These are phyloP conservation scores for Onychorhynchus coronatus DNA, from an alignment of 2,113 vertebrate genomes.

Conservation along the genomic window DNA sequence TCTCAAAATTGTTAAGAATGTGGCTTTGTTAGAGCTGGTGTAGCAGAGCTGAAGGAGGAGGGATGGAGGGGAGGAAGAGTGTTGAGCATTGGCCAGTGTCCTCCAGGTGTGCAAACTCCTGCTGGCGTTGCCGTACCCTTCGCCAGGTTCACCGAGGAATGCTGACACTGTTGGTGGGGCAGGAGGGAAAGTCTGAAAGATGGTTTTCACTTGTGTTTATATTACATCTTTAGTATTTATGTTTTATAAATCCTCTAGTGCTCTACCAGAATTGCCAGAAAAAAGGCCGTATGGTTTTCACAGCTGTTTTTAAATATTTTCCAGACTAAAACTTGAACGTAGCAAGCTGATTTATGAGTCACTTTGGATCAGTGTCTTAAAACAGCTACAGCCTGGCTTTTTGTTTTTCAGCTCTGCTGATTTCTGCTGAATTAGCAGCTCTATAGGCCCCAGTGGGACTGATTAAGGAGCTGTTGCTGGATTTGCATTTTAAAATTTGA, in stretches of 20 bases:
- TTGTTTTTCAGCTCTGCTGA: conserved; percentile 88
- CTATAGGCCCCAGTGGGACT: conserved; percentile 82
- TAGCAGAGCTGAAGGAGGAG: background rate
- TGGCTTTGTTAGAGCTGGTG: background rate
- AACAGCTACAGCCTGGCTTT: conserved; percentile 82
- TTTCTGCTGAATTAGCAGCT: conserved; percentile 96
- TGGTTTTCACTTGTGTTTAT: conserved; percentile 63
- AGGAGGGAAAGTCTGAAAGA: conserved; percentile 57
- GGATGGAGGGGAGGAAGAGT: background rate
- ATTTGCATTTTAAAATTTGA: conserved; percentile 82
- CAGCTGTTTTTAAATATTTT: conserved; percentile 83
- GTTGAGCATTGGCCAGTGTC: background rate
- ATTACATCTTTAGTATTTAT: conserved; percentile 62
- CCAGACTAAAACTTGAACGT: conserved; percentile 83
- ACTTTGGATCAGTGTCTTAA: conserved; percentile 89
- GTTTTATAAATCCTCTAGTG: conserved; percentile 68
- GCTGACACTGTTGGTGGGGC: conserved; percentile 22
- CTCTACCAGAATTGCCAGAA: conserved; percentile 49
- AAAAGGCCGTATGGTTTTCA: conserved; percentile 76
- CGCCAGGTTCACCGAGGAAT: conserved; percentile 38
- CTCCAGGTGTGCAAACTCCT: conserved; percentile 26
- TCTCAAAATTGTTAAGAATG: background rate
- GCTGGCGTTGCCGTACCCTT: conserved; percentile 13
- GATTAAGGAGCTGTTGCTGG: conserved; percentile 85
- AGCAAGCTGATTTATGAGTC: conserved; percentile 91